These are phyloP conservation scores for Hartigia nigra DNA, from an alignment of 2,888 invertebrate species.

Conservation along the genomic window DNA sequence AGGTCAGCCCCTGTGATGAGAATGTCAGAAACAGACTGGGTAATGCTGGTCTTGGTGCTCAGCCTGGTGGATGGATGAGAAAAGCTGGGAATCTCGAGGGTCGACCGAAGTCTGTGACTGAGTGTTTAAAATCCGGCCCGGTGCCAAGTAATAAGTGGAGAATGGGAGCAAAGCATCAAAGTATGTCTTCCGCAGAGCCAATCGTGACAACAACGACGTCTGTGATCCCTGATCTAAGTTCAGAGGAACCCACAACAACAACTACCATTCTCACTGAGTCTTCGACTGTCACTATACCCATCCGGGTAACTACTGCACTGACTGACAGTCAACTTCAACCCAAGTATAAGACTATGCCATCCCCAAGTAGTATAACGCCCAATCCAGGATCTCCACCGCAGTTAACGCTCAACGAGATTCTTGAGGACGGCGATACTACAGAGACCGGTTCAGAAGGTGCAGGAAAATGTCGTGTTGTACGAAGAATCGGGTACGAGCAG, in stretches of 20 bases:
- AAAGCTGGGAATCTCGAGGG: conserved; percentile 41
- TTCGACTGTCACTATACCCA: conserved; percentile 69
- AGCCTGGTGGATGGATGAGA: conserved; percentile 25
- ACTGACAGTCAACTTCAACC: conserved; percentile 57
- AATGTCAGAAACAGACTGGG: conserved; percentile 34
- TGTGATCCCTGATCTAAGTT: conserved; percentile 16
- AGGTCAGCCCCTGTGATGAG: conserved; percentile 65
- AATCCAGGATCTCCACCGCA: conserved; percentile 64
- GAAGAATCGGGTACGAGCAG: conserved; percentile 68
- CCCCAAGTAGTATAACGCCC: conserved; percentile 63
- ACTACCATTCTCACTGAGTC: conserved; percentile 69
- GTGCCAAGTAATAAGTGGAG: conserved; percentile 58
- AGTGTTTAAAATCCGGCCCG: conserved; percentile 50
- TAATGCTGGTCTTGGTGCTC: conserved; percentile 28
- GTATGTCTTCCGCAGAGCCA: conserved; percentile 38
- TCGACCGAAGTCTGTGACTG: conserved; percentile 57
- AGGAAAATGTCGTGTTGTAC: conserved; percentile 49
- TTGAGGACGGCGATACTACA: conserved; percentile 71
- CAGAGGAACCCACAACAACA: conserved; percentile 30
- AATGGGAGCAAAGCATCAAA: conserved; percentile 55
- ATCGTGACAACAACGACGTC: conserved; percentile 30
- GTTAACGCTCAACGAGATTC: conserved; percentile 74
- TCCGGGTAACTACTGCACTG: conserved; percentile 61
- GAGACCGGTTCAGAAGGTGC: conserved; percentile 33
- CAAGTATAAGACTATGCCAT: conserved; percentile 73